Evolutionary conservation across 2,888 invertebrate species (phyloP), one percentile per base, ranked within the genome.

Genomic region (Chloromyia formosa): DNA sequence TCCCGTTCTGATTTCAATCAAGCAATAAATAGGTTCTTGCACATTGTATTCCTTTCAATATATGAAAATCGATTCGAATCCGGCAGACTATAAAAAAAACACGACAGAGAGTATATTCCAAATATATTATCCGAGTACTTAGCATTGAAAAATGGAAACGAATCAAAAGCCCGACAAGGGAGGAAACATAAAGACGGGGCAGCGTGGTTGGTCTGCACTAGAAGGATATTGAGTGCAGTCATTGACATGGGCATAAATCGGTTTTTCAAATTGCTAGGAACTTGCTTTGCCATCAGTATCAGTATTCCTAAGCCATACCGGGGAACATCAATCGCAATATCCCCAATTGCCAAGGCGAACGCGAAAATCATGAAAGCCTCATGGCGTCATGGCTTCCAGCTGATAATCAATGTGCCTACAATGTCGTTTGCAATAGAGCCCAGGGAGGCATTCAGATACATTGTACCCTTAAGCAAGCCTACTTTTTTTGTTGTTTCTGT

Each of bases 381-480:
- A 35, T 35, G 66, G n/a, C n/a, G n/a, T n/a, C 54, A 69, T 69
- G 66, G 35, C 66, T 66, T 40, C 58, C 71, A 71, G 71, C 58
- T 58, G 71, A 10, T 58, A 40, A 18, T 12, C 56, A 27, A 69
- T 69, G 18, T 54, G 68, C 53, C 66, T 66, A 66, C 53, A 23
- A 56, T 69, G 69, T 53, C 71, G 58, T 40, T 27, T 56, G 35
- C 58, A 40, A 71, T 69, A 71, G 27, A 35, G 58, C 71, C 71
- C 71, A 56, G 71, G 71, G 71, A 71, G 71, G 42, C 71, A 71
- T 56, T 71, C 71, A 58, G 56, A 71, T 56, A 42, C 71, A 40
- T 18, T 35, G 18, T 22, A 22, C 60, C n/a, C 27, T 60, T 35
- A 35, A 35, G 27, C 27, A 35, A 35, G 27, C 27, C 56, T 20